Conservation (phyloP, 23 tunicate species). For the Trididemnum clinides region DNA sequence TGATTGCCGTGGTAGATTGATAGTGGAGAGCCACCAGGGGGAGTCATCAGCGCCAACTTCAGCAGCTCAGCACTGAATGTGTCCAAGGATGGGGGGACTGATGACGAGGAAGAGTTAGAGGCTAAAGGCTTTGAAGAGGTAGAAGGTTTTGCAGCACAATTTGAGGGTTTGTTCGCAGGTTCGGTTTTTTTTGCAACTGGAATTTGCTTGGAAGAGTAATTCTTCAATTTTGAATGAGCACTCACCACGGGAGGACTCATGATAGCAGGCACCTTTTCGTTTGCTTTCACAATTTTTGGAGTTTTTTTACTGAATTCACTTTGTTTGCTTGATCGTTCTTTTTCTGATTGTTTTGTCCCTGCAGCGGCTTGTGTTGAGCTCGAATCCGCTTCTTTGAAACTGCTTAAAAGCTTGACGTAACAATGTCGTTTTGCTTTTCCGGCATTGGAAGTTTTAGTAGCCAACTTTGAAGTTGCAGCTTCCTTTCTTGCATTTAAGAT, state of each 20-base stretch:
- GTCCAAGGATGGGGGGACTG: constrained; percentile 9
- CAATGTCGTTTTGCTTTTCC: background rate
- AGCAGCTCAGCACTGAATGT: constrained; percentile 42
- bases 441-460: background rate
- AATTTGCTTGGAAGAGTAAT: no score
- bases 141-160: background rate
- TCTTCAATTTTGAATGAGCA: no score
- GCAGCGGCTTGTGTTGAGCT: no score
- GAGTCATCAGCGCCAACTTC: constrained; percentile 47
- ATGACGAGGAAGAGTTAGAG: background rate
- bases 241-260: no score
- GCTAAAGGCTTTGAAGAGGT: background rate
- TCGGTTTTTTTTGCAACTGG: no score
- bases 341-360: no score
- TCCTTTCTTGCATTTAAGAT: constrained; percentile 39
- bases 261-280: no score
- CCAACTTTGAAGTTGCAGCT: background rate
- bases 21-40: constrained; percentile 13
- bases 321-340: no score
- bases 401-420: background rate
- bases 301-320: no score
- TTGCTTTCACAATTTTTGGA: no score
- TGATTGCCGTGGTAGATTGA: no score
- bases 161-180: background rate
- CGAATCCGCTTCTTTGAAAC: background rate